phyloP scores from a whole-genome alignment of 2,797 vertebrate genomes.

The Phataginus tricuspis region DNA sequence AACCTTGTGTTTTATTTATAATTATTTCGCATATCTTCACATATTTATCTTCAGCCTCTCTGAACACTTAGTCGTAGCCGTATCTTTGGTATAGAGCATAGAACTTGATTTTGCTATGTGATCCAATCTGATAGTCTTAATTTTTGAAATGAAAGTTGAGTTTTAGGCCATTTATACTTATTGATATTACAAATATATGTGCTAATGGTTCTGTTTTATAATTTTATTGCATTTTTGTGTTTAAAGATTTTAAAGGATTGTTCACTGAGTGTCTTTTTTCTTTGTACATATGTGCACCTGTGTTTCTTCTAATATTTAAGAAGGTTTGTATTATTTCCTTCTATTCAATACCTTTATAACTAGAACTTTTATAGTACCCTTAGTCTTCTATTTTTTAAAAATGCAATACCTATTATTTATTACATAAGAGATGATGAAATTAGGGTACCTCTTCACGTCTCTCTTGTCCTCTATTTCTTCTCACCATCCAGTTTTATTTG shows the following conservation, averaged over 20 bases:
- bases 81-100: not conserved
- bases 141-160: not conserved
- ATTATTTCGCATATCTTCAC: not conserved
- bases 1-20: not conserved
- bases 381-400: not conserved
- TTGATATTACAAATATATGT: not conserved
- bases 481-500: not conserved
- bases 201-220: not conserved
- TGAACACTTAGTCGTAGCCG: not conserved
- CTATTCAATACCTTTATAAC: not conserved
- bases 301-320: slow-evolving; percentile 7
- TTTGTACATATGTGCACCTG: not conserved
- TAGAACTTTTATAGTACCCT: not conserved
- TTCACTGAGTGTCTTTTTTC: not conserved
- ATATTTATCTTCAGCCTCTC: slow-evolving; percentile 11
- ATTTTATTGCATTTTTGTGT: not conserved
- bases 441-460: not conserved
- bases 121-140: not conserved
- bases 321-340: not conserved
- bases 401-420: not conserved
- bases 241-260: not conserved
- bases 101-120: slow-evolving; percentile 1
- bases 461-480: not conserved
- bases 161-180: slow-evolving; percentile 31
- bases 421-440: not conserved